Conservation (phyloP, 2,888 invertebrate species). For the Phoenoteleia sp. region DNA sequence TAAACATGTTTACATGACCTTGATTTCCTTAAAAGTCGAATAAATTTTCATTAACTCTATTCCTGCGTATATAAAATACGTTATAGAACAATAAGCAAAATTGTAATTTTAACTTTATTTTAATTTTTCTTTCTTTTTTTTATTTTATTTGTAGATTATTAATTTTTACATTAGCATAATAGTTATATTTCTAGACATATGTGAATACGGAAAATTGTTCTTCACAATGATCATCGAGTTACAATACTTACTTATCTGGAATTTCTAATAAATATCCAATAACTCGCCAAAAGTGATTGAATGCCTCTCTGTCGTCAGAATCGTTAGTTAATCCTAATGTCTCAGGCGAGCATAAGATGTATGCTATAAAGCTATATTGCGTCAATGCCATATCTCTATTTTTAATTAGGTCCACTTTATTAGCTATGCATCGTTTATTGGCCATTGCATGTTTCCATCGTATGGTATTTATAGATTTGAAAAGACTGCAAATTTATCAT, state of each 20-base stretch:
- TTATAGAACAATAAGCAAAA: too few species aligned
- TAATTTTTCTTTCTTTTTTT: too few species aligned
- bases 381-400: constrained; percentile 95
- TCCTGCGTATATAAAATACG: too few species aligned
- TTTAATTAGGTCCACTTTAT: constrained; percentile 88
- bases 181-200: too few species aligned
- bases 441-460: constrained; percentile 89
- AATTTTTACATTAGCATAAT: too few species aligned
- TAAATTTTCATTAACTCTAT: too few species aligned
- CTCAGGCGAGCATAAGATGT: constrained; percentile 88
- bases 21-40: too few species aligned
- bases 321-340: constrained; percentile 89
- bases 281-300: constrained; percentile 94
- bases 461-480: constrained; percentile 90
- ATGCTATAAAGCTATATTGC: constrained; percentile 94
- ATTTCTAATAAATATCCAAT: constrained; percentile 93
- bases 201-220: too few species aligned
- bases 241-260: constrained; percentile 89
- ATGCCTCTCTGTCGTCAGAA: constrained; percentile 89
- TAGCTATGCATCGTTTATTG: constrained; percentile 86
- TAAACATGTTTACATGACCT: too few species aligned
- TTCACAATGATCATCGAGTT: neutral
- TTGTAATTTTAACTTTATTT: too few species aligned
- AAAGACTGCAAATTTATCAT: constrained; percentile 87
- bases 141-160: too few species aligned